Evolutionary conservation across 1,140 invertebrate species (phyloP), one percentile per base, ranked within the genome.

Genomic region (Aphidius gifuensis): DNA sequence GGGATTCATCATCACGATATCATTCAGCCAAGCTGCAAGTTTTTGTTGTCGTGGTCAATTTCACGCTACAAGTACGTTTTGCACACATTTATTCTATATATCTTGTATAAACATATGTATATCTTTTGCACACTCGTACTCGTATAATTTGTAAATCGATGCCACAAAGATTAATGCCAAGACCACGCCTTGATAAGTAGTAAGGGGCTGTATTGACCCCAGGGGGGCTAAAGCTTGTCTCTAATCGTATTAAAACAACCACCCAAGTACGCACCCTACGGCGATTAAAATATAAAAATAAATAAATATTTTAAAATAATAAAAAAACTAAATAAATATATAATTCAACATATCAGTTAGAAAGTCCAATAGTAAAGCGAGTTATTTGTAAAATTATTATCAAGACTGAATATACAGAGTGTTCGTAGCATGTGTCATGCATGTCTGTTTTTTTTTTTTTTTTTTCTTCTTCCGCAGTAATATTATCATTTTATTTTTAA

Each of bases 81-180:
- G 60, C 42, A 62, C 57, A 57, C n/a, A 49, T 56, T 47, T 57
- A 32, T 53, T 56, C 40, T 8, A 44, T 8, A 43, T 8, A 39
- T n/a, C 21, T n/a, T 16, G 23, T 32, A 4, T 32, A 32, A 32
- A 32, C 23, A 32, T 32, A 32, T 32, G 23, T 32, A 32, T 32
- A 32, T 32, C 23, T 32, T 32, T 32, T 32, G 23, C 23, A 32
- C 23, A 32, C 55, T 47, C 56, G 49, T 49, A 51, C 61, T 64
- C 58, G 60, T 62, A 53, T 66, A 68, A 66, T 66, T 68, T 66
- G 62, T 68, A 68, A 68, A 68, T 68, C 67, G 67, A 68, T 66
- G 67, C 45, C 21, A 39, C 51, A 54, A 46, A 65, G 65, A 64
- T 66, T 68, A 68, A 68, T 68, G 64, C 59, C 46, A 23, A 38